Conservation (phyloP, 2,797 vertebrate species). For the Coreius guichenoti region DNA sequence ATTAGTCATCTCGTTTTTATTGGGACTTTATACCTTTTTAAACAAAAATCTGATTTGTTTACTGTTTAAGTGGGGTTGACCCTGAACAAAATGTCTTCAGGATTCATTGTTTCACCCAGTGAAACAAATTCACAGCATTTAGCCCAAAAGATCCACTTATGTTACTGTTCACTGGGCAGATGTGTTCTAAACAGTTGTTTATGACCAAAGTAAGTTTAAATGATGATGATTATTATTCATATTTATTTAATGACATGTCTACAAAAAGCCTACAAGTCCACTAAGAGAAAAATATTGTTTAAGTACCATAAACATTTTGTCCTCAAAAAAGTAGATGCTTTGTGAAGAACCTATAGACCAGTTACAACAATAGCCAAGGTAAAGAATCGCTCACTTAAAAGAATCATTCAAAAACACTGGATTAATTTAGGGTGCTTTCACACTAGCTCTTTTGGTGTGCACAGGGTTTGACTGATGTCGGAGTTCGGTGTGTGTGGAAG, state of each 20-base stretch:
- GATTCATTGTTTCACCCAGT: neutral
- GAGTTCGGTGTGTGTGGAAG: too few species aligned
- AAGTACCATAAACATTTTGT: neutral
- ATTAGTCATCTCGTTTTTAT: too few species aligned
- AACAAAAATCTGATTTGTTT: neutral
- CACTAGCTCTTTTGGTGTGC: too few species aligned
- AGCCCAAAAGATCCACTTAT: neutral
- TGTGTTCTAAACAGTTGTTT: neutral
- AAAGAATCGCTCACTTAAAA: too few species aligned
- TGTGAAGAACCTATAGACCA: neutral
- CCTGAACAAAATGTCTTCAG: neutral
- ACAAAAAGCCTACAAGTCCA: neutral
- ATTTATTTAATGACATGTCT: neutral
- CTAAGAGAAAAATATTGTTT: neutral
- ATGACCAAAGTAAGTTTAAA: neutral
- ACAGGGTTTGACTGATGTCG: too few species aligned
- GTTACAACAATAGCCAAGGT: neutral
- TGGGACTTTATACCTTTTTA: neutral
- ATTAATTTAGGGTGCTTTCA: too few species aligned
- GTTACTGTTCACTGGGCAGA: neutral
- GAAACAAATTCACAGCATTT: neutral
- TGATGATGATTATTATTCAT: neutral
- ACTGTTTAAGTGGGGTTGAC: neutral
- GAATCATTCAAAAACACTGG: neutral
- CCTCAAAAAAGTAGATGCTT: neutral